Evolutionary conservation across 2,888 invertebrate genomes (phyloP).

Genomic region (Drosophila birchii): DNA sequence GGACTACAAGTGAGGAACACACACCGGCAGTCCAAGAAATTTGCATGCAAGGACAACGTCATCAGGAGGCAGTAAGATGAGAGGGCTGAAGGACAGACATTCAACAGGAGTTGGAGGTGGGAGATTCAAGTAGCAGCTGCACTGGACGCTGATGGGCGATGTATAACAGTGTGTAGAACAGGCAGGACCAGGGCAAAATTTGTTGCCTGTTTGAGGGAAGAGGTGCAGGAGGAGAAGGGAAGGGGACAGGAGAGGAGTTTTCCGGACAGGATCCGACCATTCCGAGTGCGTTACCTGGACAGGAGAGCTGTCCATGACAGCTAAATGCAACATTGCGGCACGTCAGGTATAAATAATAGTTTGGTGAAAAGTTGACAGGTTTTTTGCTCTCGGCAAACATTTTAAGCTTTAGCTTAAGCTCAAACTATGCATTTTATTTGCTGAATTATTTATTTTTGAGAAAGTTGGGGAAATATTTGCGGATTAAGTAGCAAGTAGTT

Average conservation of each 20-base stretch:
- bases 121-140: conserved; percentile 36
- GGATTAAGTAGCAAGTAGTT: not conserved
- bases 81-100: not conserved
- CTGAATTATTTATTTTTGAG: not conserved
- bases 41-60: conserved; percentile 39
- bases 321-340: conserved; percentile 30
- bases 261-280: conserved; percentile 2
- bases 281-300: conserved; percentile 9
- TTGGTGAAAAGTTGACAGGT: conserved; percentile 12
- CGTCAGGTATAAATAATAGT: conserved; percentile 18
- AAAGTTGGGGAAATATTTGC: not conserved
- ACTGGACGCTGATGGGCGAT: conserved; percentile 40
- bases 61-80: conserved; percentile 28
- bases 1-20: conserved; percentile 32
- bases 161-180: conserved; percentile 40
- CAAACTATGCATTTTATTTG: not conserved
- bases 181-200: conserved; percentile 18
- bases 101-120: not conserved
- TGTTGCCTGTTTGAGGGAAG: not conserved
- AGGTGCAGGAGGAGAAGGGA: not conserved
- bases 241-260: not conserved
- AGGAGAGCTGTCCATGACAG: conserved; percentile 25
- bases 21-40: conserved; percentile 35
- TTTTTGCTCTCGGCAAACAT: not conserved
- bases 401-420: conserved; percentile 2